Conservation (phyloP, 2,113 vertebrate genomes). For the Lasiurus cinereus region DNA sequence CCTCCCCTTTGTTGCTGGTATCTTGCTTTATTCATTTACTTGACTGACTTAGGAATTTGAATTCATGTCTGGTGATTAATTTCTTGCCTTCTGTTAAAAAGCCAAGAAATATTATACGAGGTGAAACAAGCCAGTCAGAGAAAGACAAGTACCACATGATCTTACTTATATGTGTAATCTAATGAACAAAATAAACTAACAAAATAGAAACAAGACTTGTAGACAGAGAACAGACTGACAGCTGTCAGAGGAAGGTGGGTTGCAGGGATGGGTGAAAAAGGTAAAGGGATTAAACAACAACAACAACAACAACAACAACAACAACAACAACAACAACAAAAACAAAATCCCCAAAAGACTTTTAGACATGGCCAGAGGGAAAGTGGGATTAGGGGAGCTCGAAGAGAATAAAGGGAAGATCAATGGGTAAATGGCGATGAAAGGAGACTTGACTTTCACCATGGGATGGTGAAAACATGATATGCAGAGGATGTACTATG, state of each 20-base stretch:
- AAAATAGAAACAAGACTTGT: background rate
- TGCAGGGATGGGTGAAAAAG: background rate
- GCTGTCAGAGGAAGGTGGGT: background rate
- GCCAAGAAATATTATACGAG: background rate
- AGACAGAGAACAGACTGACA: background rate
- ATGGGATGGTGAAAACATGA: background rate
- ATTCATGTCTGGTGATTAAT: background rate
- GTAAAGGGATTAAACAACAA: background rate
- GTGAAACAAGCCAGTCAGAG: background rate
- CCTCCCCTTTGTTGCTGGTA: background rate
- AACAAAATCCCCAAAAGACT: background rate
- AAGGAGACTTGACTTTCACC: background rate
- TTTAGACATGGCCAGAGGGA: background rate
- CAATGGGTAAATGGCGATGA: background rate
- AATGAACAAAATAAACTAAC: background rate
- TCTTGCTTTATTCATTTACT: background rate
- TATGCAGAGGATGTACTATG: background rate
- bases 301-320: too few species aligned
- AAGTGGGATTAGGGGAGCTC: background rate
- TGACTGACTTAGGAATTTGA: background rate
- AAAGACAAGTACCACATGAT: background rate
- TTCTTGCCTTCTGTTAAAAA: constrained; percentile 7
- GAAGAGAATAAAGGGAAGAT: background rate
- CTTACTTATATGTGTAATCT: background rate
- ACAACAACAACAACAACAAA: too few species aligned